phyloP scores from a whole-genome alignment of 1,140 invertebrate species.

The Leptinotarsa defecta region DNA sequence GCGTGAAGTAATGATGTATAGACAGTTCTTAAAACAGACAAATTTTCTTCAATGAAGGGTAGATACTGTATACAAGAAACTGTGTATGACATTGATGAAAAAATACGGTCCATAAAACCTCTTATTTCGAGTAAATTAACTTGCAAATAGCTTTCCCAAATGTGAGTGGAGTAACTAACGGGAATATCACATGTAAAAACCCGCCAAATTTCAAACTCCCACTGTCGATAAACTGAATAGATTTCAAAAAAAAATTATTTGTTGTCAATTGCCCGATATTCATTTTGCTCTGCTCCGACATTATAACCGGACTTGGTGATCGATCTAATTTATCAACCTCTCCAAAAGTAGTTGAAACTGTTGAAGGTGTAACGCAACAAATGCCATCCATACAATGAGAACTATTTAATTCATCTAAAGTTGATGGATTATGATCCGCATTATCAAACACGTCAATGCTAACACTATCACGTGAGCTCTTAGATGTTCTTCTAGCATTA shows the following conservation, averaged over 20 bases:
- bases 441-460: background rate
- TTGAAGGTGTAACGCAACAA: background rate
- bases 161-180: conserved; percentile 27
- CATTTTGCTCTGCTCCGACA: background rate
- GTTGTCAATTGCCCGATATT: background rate
- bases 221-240: background rate
- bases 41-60: background rate
- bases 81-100: background rate
- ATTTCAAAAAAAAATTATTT: background rate
- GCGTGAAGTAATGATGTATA: background rate
- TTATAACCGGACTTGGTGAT: no score
- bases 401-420: background rate
- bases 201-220: background rate
- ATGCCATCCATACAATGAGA: background rate
- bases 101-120: background rate
- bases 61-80: background rate
- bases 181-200: background rate
- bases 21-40: background rate
- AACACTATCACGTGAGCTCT: no score
- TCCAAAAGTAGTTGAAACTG: background rate
- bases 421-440: conserved; percentile 4
- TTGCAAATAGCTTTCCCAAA: background rate
- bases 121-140: background rate
- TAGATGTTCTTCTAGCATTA: no score
- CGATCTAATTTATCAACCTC: background rate